Evolutionary conservation across 2,888 invertebrate genomes (phyloP).

Genomic region (Entomobrya proxima): DNA sequence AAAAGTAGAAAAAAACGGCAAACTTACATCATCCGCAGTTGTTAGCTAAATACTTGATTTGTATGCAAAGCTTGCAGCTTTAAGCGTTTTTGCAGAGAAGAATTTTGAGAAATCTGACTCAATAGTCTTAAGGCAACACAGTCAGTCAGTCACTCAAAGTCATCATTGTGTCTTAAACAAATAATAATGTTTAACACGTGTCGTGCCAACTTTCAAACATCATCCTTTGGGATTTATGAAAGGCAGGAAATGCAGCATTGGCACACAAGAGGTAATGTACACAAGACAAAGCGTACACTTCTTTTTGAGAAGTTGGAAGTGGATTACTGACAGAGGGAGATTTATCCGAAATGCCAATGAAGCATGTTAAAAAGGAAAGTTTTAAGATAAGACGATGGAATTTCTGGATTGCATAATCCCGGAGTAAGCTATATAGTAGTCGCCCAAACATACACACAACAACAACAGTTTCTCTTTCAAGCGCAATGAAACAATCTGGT

Average conservation of each 20-base stretch:
- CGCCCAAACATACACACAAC: neutral
- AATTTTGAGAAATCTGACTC: neutral
- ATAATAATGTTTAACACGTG: constrained; percentile 27
- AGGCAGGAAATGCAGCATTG: neutral
- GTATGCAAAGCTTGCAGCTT: neutral
- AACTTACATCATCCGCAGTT: constrained; percentile 1
- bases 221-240: neutral
- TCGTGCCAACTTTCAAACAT: neutral
- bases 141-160: neutral
- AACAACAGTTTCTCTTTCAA: neutral
- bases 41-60: neutral
- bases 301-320: neutral
- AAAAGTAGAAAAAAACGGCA: neutral
- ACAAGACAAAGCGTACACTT: neutral
- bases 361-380: neutral
- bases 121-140: neutral
- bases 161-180: constrained; percentile 11
- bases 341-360: neutral
- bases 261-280: too few relatives aligned
- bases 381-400: neutral
- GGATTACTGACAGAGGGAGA: neutral
- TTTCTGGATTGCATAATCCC: neutral
- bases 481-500: constrained; percentile 1
- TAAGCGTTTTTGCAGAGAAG: neutral
- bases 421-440: neutral